These are phyloP conservation scores for Pocillopora verrucosa DNA, from an alignment of 64 coral and sea anemone species.

Conservation along the genomic window DNA sequence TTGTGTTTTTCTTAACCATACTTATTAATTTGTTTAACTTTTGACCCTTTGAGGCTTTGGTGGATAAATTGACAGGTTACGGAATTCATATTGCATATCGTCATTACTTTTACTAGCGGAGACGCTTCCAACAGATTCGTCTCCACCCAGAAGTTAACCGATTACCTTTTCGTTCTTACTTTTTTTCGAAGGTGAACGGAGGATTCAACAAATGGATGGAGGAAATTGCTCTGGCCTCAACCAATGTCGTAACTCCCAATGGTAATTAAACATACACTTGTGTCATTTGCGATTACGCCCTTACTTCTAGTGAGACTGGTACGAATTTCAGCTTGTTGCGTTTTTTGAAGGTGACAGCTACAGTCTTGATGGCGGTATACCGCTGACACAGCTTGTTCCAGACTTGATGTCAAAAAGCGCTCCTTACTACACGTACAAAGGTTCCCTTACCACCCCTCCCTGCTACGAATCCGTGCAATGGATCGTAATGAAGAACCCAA, in stretches of 20 bases:
- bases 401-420: conserved; percentile 2
- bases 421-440: conserved; percentile 65
- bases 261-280: background rate
- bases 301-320: background rate
- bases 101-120: too few relatives aligned
- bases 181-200: conserved; percentile 3
- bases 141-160: too few relatives aligned
- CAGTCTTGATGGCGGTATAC: background rate
- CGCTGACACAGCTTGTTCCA: conserved; percentile 33
- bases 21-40: too few relatives aligned
- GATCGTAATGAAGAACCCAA: conserved; percentile 53
- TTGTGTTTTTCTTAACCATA: too few relatives aligned
- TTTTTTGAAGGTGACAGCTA: conserved; percentile 1
- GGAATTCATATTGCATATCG: too few relatives aligned
- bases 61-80: too few relatives aligned
- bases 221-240: background rate
- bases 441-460: conserved; percentile 76
- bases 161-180: background rate
- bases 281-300: too few relatives aligned
- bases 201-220: conserved; percentile 18
- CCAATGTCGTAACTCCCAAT: background rate
- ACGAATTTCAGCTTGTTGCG: too few relatives aligned
- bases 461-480: conserved; percentile 83
- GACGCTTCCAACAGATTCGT: too few relatives aligned
- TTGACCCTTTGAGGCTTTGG: too few relatives aligned